These are phyloP conservation scores for Rallus limicola DNA, from an alignment of 2,113 vertebrate genomes.

Conservation along the genomic window DNA sequence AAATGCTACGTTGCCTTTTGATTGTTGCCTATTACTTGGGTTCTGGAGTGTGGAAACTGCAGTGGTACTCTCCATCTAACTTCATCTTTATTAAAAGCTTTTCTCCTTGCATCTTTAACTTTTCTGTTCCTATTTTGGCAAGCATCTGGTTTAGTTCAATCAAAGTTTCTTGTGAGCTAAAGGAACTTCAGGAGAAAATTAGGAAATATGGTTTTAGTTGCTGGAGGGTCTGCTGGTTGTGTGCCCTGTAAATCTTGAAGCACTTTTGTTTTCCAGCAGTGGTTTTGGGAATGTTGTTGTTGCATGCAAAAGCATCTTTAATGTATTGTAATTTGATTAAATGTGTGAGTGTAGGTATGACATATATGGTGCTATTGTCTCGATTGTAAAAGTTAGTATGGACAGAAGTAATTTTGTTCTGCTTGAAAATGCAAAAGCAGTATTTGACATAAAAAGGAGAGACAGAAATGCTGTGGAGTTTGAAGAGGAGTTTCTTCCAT, in stretches of 20 bases:
- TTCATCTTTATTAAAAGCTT: background rate
- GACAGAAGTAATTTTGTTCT: background rate
- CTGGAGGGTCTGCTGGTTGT: background rate
- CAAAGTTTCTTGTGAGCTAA: background rate
- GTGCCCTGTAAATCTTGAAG: slow-evolving; percentile 13
- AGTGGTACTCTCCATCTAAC: background rate
- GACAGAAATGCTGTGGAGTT: background rate
- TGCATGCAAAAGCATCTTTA: background rate
- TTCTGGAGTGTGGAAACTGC: background rate
- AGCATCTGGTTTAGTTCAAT: background rate
- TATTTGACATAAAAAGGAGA: background rate
- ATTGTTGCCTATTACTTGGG: background rate
- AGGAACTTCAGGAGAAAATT: background rate
- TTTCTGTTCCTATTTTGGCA: background rate
- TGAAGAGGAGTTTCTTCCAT: background rate
- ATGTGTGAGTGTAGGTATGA: background rate
- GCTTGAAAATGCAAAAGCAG: background rate
- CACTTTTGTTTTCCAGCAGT: background rate
- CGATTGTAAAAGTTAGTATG: background rate
- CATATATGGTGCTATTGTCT: background rate
- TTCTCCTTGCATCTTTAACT: background rate
- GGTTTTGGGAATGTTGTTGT: background rate
- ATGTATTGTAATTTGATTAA: background rate
- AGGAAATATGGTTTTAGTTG: background rate
- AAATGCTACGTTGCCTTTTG: background rate